Conservation (phyloP, 37 sponge, comb jelly and placozoan species). For the Halichondria panicea region DNA sequence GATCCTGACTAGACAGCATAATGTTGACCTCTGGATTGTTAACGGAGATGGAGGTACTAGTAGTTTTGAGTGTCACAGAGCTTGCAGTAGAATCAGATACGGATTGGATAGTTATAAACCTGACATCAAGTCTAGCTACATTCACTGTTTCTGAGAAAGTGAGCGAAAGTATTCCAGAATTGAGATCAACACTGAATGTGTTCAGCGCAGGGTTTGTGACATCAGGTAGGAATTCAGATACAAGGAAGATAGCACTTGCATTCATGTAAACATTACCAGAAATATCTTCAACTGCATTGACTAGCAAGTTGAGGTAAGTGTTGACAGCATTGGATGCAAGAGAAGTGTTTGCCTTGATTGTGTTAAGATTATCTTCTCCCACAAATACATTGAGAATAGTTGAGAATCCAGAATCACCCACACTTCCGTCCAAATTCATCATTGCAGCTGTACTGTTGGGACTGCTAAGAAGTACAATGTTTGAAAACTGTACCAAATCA, state of each 20-base stretch:
- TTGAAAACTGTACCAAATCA: conserved; percentile 9
- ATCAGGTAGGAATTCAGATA: conserved; percentile 45
- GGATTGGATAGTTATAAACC: conserved; percentile 51
- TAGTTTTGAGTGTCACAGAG: conserved; percentile 2
- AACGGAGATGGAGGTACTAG: not conserved
- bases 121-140: conserved; percentile 40
- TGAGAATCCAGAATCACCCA: conserved; percentile 16
- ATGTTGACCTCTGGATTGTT: conserved; percentile 43
- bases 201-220: conserved; percentile 57
- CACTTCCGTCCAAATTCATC: conserved; percentile 43
- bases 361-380: conserved; percentile 52
- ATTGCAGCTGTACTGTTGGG: not conserved
- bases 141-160: conserved; percentile 84
- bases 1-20: conserved; percentile 42
- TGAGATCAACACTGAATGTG: conserved; percentile 72
- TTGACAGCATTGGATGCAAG: conserved; percentile 57
- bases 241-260: conserved; percentile 22
- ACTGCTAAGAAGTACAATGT: conserved; percentile 55
- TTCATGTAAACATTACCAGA: conserved; percentile 39
- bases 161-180: conserved; percentile 60
- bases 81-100: not conserved
- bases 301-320: conserved; percentile 48
- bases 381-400: conserved; percentile 40
- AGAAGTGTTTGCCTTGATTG: conserved; percentile 57
- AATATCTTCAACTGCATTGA: conserved; percentile 59